Evolutionary conservation across 2,113 vertebrate species (phyloP).

Genomic region (Lasiurus cinereus): DNA sequence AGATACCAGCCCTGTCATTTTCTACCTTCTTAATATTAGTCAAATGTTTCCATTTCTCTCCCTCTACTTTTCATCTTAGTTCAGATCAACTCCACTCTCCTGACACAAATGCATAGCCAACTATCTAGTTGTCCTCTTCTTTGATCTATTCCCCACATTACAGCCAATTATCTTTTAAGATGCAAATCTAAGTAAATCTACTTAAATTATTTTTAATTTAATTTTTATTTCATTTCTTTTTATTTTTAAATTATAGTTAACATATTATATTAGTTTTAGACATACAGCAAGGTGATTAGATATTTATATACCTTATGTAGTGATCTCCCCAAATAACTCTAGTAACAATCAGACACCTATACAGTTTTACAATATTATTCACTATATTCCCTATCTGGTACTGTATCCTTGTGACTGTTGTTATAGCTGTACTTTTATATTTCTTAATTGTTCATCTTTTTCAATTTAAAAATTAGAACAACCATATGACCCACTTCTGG

Average conservation of each 20-base stretch:
- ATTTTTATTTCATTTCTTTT: neutral
- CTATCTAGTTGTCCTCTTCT: neutral
- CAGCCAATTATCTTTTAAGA: neutral
- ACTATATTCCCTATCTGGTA: neutral
- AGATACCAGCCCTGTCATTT: neutral
- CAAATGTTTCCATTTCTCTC: neutral
- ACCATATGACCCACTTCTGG: neutral
- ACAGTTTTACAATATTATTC: neutral
- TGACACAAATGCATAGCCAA: neutral
- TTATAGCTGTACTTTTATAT: neutral
- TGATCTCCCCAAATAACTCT: neutral
- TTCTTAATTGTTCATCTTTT: neutral
- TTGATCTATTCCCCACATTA: neutral
- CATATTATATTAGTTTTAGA: neutral
- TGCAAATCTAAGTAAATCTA: conserved; percentile 18
- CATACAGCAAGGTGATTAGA: neutral
- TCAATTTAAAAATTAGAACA: neutral
- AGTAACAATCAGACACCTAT: neutral
- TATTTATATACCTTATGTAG: neutral
- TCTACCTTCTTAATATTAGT: neutral
- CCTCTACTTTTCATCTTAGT: neutral
- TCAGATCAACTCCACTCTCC: neutral
- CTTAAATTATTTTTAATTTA: neutral
- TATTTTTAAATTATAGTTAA: neutral
- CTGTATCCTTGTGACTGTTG: neutral